These are phyloP conservation scores for Hemicordylus capensis DNA, from an alignment of 2,113 vertebrate genomes.

Conservation along the genomic window DNA sequence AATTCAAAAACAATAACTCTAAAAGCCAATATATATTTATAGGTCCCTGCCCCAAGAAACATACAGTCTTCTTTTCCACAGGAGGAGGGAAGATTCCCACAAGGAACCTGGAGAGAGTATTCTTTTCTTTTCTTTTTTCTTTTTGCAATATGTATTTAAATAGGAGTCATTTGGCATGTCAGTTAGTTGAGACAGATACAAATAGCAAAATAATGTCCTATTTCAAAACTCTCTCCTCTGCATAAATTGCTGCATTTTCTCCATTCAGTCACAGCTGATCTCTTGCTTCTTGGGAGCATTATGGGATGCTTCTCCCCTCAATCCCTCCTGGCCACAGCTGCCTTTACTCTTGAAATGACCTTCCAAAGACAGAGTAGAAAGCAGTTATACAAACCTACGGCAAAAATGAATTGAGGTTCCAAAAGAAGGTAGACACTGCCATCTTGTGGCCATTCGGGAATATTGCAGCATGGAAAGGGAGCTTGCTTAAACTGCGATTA, in stretches of 20 bases:
- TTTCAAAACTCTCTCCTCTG: neutral
- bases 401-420: neutral
- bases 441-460: neutral
- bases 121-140: too few species aligned
- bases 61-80: neutral
- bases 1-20: too few species aligned
- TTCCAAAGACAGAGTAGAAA: neutral
- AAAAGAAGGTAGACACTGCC: neutral
- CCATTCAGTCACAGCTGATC: neutral
- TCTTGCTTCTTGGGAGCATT: neutral
- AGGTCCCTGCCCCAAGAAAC: too few species aligned
- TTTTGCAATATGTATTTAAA: too few species aligned
- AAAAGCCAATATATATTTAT: too few species aligned
- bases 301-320: neutral
- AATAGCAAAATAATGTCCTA: too few species aligned
- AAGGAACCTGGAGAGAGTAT: neutral
- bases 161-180: too few species aligned
- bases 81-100: neutral
- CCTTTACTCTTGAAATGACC: slow-evolving; percentile 14
- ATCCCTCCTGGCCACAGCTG: neutral
- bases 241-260: neutral
- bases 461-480: too few species aligned
- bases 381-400: neutral
- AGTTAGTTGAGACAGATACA: neutral
- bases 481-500: neutral